A percentile compares a stretch with the other conserved stretches of the same genome.
Evolutionary conservation across 2,888 invertebrate genomes (phyloP).

Genomic region (Linnaemya tessellans): DNA sequence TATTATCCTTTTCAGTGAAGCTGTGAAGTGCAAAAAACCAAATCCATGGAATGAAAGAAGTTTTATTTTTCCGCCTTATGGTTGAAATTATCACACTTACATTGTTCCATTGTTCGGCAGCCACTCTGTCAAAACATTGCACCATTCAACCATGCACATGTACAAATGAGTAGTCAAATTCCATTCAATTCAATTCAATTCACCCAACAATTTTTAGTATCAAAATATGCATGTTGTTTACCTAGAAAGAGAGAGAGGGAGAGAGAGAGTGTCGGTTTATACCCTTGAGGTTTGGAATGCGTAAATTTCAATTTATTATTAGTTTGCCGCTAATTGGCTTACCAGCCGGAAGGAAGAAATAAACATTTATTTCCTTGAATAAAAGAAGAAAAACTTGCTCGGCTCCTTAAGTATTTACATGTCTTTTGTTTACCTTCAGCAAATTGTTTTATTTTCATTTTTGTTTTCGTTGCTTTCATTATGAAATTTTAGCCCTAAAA

Average conservation of each 20-base stretch:
- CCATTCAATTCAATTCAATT: constrained; percentile 20
- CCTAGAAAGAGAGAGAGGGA: too few relatives aligned
- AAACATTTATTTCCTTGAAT: constrained; percentile 50
- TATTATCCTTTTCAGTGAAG: constrained; percentile 36
- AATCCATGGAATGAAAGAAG: background rate
- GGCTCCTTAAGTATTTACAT: constrained; percentile 70
- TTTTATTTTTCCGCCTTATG: constrained; percentile 66
- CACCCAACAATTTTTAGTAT: constrained; percentile 2
- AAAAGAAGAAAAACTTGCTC: constrained; percentile 59
- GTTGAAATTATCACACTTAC: constrained; percentile 66
- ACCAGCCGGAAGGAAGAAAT: constrained; percentile 78
- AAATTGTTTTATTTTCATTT: constrained; percentile 65
- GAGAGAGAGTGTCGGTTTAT: constrained; percentile 68
- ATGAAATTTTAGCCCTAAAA: constrained; percentile 63
- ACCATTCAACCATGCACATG: constrained; percentile 29
- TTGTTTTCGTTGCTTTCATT: constrained; percentile 45
- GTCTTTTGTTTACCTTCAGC: constrained; percentile 63
- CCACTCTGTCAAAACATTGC: constrained; percentile 43
- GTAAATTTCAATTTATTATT: constrained; percentile 81
- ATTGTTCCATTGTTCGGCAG: constrained; percentile 20
- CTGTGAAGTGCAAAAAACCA: constrained; percentile 8
- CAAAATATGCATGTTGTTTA: background rate
- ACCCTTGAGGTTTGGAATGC: constrained; percentile 75
- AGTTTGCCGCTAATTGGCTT: constrained; percentile 81
- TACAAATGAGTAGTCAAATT: constrained; percentile 37